phyloP scores from a whole-genome alignment of 2,888 invertebrate species.

The Hetaerina titia region DNA sequence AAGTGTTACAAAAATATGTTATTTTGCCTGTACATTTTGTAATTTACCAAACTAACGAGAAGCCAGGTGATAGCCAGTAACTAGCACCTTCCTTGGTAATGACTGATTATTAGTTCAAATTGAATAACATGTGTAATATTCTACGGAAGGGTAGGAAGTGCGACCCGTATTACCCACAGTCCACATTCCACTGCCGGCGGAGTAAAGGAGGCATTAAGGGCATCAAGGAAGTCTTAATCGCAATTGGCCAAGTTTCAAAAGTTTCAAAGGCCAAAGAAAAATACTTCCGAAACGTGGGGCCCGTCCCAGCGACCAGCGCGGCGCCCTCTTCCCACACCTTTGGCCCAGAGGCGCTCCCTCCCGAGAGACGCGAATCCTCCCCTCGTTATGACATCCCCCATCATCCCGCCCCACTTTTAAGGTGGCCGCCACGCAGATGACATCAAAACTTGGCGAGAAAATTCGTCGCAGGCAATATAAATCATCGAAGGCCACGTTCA shows the following conservation, averaged over 20 bases:
- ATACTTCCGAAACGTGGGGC: not conserved
- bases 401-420: not conserved
- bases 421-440: not conserved
- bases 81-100: too few species aligned
- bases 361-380: not conserved
- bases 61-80: too few species aligned
- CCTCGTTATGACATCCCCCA: not conserved
- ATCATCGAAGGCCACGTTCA: not conserved
- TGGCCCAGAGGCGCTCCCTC: not conserved
- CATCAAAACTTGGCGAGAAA: slow-evolving; percentile 39
- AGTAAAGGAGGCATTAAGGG: not conserved
- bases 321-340: not conserved
- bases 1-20: too few species aligned
- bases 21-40: too few species aligned
- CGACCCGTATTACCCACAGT: too few species aligned
- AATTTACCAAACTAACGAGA: too few species aligned
- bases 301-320: not conserved
- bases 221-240: not conserved
- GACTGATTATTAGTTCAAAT: too few species aligned
- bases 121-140: too few species aligned
- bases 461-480: not conserved
- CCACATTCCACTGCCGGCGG: not conserved
- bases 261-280: not conserved
- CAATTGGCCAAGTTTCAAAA: not conserved
- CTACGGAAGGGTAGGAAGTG: too few species aligned